Percentiles rank a stretch among this genome's conserved stretches.
Evolutionary conservation across 2,888 invertebrate genomes (phyloP).

Genomic region (Clitarchus hookeri): DNA sequence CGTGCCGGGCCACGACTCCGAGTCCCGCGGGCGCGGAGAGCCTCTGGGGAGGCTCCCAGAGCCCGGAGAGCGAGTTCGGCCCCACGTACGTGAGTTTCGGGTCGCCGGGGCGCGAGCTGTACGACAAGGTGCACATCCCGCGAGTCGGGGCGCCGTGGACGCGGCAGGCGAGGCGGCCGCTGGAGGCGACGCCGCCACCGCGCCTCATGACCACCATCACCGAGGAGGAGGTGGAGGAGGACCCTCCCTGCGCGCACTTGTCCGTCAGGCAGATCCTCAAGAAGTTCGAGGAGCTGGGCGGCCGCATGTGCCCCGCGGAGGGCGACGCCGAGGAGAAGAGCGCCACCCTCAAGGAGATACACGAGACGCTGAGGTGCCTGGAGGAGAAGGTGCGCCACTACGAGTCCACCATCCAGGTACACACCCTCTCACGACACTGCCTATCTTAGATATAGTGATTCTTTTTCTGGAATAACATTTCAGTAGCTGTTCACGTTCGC

Average conservation of each 20-base stretch:
- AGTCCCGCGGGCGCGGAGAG: slow-evolving; percentile 31
- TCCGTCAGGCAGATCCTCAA: slow-evolving; percentile 83
- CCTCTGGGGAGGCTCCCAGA: neutral
- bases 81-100: neutral
- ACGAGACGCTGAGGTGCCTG: slow-evolving; percentile 55
- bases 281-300: slow-evolving; percentile 73
- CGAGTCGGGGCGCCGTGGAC: neutral
- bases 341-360: slow-evolving; percentile 54
- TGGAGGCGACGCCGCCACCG: slow-evolving; percentile 22
- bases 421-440: neutral
- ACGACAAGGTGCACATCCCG: neutral
- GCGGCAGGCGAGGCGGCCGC: neutral
- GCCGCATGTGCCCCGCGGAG: slow-evolving; percentile 40
- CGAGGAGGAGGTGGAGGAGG: slow-evolving; percentile 65
- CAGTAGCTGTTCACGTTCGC: too few species aligned
- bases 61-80: neutral
- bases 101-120: neutral
- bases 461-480: too few species aligned
- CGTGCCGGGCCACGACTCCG: slow-evolving; percentile 52
- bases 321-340: slow-evolving; percentile 50
- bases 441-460: too few species aligned
- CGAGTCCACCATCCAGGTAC: slow-evolving; percentile 28
- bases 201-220: slow-evolving; percentile 75
- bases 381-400: slow-evolving; percentile 54
- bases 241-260: slow-evolving; percentile 63